Evolutionary conservation across 2,113 vertebrate species (phyloP).

Genomic region (Syngnathus typhle): DNA sequence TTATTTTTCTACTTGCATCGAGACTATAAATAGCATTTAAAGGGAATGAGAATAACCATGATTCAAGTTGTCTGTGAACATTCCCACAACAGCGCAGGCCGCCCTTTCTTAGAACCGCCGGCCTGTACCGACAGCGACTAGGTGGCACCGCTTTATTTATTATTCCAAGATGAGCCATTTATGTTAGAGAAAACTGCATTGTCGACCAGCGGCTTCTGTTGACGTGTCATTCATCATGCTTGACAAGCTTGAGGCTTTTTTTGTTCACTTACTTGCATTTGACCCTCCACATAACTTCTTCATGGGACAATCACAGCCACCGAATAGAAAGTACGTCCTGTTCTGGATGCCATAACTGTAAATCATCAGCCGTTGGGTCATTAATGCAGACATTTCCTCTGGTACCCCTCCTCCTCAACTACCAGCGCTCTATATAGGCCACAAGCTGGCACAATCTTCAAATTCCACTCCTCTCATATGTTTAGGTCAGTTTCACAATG

Average conservation of each 20-base stretch:
- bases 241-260: conserved; percentile 40
- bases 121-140: no score
- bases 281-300: conserved; percentile 43
- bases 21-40: no score
- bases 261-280: conserved; percentile 47
- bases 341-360: conserved; percentile 43
- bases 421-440: conserved; percentile 37
- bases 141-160: no score
- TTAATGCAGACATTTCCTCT: conserved; percentile 40
- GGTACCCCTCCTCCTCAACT: conserved; percentile 4
- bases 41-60: no score
- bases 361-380: conserved; percentile 45
- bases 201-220: conserved; percentile 14
- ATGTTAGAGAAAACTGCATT: no score
- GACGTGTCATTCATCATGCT: conserved; percentile 39
- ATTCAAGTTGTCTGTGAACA: no score
- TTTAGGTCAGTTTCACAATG: conserved; percentile 24
- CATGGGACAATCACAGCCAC: conserved; percentile 50
- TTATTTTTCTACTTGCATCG: no score
- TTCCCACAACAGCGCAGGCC: no score
- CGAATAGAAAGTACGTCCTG: conserved; percentile 44
- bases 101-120: no score
- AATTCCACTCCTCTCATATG: conserved; percentile 21
- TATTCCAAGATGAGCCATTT: no score
- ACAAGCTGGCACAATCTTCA: conserved; percentile 34